A percentile compares a stretch with the other conserved stretches of the same genome.
phyloP scores from a whole-genome alignment of 2,113 vertebrate species.

The Grantiella picta region DNA sequence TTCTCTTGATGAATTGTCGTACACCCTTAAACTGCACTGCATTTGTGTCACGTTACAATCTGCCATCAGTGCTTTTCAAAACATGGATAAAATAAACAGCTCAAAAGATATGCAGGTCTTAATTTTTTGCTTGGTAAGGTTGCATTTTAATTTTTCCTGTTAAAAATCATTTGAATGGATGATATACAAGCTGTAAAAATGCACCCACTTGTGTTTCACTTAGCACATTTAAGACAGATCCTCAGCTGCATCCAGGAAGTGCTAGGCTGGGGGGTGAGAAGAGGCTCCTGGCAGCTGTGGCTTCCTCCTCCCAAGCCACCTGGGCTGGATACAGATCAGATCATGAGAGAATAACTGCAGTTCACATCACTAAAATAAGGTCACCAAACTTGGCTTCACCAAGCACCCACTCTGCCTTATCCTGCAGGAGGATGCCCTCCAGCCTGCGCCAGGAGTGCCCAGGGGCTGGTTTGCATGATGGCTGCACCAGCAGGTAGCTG shows the following conservation, averaged over 20 bases:
- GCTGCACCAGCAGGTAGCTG: neutral
- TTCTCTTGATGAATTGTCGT: conserved; percentile 32
- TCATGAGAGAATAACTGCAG: neutral
- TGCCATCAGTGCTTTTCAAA: conserved; percentile 28
- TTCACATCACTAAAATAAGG: neutral
- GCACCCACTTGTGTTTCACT: neutral
- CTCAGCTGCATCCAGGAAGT: neutral
- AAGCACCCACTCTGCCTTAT: neutral
- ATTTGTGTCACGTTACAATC: neutral
- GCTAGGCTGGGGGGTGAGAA: accelerated
- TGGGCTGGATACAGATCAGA: neutral
- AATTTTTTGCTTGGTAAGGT: conserved; percentile 11
- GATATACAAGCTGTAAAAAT: neutral
- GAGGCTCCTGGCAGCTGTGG: neutral
- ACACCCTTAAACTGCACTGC: neutral
- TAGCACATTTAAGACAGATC: neutral
- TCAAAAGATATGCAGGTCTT: neutral
- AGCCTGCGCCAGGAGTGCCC: accelerated
- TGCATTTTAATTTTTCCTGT: conserved; percentile 17
- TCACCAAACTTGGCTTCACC: neutral
- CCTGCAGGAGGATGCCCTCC: neutral
- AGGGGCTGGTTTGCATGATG: neutral
- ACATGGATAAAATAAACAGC: neutral
- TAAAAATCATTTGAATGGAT: neutral
- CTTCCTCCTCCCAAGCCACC: neutral